These are phyloP conservation scores for Scaptomyza pallida DNA, from an alignment of 1,140 invertebrate genomes.

Conservation along the genomic window DNA sequence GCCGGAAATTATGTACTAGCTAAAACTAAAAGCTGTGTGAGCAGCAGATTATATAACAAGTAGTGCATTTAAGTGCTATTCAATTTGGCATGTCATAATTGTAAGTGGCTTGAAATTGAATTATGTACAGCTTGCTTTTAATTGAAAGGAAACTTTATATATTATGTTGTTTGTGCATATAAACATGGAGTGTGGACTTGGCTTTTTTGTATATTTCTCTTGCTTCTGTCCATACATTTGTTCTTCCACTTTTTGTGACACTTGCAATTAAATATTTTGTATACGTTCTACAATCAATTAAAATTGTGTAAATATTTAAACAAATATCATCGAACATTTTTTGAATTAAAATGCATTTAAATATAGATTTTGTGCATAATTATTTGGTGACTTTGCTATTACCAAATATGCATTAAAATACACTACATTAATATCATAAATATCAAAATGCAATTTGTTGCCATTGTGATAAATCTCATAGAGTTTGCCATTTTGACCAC, in stretches of 20 bases:
- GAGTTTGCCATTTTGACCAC: conserved; percentile 30
- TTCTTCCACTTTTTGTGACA: too few species aligned
- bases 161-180: too few species aligned
- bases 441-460: conserved; percentile 12
- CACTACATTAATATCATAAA: background rate
- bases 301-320: background rate
- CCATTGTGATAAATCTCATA: conserved; percentile 11
- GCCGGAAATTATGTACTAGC: background rate
- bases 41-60: background rate
- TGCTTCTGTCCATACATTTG: too few species aligned
- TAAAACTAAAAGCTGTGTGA: background rate
- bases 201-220: too few species aligned
- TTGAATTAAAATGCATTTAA: too few species aligned
- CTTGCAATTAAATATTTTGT: too few species aligned
- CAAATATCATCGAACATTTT: too few species aligned
- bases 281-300: background rate
- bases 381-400: conserved; percentile 10
- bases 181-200: too few species aligned
- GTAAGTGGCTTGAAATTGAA: background rate
- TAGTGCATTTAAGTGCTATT: background rate
- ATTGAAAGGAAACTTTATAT: background rate
- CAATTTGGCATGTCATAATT: background rate
- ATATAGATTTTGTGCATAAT: too few species aligned
- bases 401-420: conserved; percentile 5
- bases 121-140: background rate